Evolutionary conservation across 2,113 vertebrate genomes (phyloP).

Genomic region (Ranitomeya variabilis): DNA sequence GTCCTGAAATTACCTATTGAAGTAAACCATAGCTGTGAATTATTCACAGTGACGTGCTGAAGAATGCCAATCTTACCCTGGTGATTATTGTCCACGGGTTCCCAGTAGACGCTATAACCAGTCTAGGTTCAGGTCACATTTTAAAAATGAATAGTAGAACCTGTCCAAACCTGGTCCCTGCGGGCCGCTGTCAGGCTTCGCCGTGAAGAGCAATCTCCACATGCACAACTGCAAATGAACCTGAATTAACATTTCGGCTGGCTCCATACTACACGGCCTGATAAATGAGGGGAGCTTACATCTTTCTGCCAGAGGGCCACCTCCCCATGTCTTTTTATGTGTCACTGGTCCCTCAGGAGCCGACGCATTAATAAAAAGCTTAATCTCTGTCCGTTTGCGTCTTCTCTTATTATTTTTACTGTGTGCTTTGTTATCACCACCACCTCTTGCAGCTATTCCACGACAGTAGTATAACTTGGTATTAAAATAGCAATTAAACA

Average conservation of each 20-base stretch:
- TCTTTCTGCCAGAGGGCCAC: conserved; percentile 21
- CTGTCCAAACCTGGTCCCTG: conserved; percentile 26
- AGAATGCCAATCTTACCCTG: conserved; percentile 27
- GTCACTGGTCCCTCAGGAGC: background rate
- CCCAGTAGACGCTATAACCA: conserved; percentile 33
- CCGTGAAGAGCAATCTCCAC: background rate
- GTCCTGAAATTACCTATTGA: background rate
- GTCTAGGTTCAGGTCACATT: conserved; percentile 48
- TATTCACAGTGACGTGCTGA: conserved; percentile 11
- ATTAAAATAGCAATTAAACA: background rate
- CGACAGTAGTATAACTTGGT: background rate
- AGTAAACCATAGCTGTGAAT: background rate
- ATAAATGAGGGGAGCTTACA: conserved; percentile 21
- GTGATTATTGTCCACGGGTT: conserved; percentile 23
- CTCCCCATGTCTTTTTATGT: conserved; percentile 16
- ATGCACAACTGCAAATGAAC: conserved; percentile 45
- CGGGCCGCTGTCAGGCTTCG: background rate
- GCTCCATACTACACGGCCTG: conserved; percentile 5
- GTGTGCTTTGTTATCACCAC: background rate
- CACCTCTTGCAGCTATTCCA: background rate
- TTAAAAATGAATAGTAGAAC: conserved; percentile 22
- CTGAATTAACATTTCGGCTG: conserved; percentile 28
- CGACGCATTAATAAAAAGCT: background rate
- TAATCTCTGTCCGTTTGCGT: background rate
- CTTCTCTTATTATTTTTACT: background rate